Conservation (phyloP, 2,888 invertebrate species). For the Protula sp. region DNA sequence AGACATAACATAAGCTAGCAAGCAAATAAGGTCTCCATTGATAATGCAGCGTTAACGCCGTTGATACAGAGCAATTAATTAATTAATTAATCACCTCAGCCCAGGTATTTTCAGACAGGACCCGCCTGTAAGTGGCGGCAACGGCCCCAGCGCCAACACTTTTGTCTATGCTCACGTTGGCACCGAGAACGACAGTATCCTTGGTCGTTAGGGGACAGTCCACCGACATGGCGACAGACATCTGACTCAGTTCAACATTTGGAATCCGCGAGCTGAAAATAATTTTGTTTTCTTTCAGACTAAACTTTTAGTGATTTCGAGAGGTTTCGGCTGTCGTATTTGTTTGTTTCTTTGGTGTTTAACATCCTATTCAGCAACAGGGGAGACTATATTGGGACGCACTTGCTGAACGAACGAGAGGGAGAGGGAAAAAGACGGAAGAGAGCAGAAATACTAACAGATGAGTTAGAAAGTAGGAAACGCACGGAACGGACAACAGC, state of each 20-base stretch:
- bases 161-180: slow-evolving; percentile 63
- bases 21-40: too few relatives aligned
- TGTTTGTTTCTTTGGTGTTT: too few relatives aligned
- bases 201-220: slow-evolving; percentile 83
- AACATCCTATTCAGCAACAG: too few relatives aligned
- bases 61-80: too few relatives aligned
- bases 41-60: too few relatives aligned
- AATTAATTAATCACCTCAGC: slow-evolving; percentile 69
- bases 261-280: slow-evolving; percentile 60
- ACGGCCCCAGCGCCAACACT: slow-evolving; percentile 75
- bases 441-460: too few relatives aligned
- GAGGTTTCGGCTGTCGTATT: neutral
- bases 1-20: too few relatives aligned
- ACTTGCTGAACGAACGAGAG: too few relatives aligned
- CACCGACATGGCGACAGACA: slow-evolving; percentile 87
- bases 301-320: neutral
- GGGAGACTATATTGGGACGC: too few relatives aligned
- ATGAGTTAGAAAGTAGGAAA: too few relatives aligned
- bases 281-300: neutral
- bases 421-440: too few relatives aligned
- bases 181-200: slow-evolving; percentile 76
- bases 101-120: slow-evolving; percentile 80
- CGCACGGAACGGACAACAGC: too few relatives aligned
- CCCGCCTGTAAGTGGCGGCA: slow-evolving; percentile 69
- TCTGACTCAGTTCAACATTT: slow-evolving; percentile 81